Base-by-base conservation (phyloP, 2,113 vertebrate genomes). In the Lepus europaeus region DNA sequence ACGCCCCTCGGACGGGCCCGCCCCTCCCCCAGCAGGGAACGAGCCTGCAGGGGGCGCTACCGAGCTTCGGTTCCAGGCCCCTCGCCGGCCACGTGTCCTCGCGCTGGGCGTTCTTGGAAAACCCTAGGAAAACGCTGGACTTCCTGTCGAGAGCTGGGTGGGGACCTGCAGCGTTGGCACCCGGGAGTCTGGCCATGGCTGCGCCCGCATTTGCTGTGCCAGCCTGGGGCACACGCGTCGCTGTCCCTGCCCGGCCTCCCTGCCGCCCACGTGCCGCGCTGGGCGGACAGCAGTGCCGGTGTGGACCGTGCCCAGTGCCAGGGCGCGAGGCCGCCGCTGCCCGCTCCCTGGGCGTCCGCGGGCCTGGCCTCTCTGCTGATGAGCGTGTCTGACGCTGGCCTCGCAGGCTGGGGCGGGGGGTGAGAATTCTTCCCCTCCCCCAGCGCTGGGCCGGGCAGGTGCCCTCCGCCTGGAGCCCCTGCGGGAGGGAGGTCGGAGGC, bases 61-160 rank as follows among this genome's bases (percentile, higher is more conserved):
- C 27, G 87, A 87, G 91, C 93, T 45, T 33, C 66, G 27, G 49
- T 36, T 13, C 87, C 19, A 1, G 53, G 4, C 33, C 2, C 7
- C 39, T 13, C 16, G 25, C 61, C 22, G 36, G 53, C 61, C 53
- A 36, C 16, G 0, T 36, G 56, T 36, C 7, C 27, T 25, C 19
- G 61, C 79, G 59, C 39, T 49, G 89, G 51, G 49, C 56, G 69
- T 86, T 89, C 93, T 96, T 94, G 93, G 95, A 93, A 95, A 95
- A 89, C 77, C 25, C 74, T 45, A n/a, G 83, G 68, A 85, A 89
- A 93, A 79, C 66, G 6, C 63, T 53, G 96, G 70, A 66, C 64
- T 96, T 94, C 94, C 96, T 88, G 95, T 49, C 73, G 78, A 61
- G 56, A 36, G 29, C 31, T 85, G 95, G 96, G 95, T 96, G 96